phyloP scores from a whole-genome alignment of 2,888 invertebrate species.

The Fissipunctia ypsillon region DNA sequence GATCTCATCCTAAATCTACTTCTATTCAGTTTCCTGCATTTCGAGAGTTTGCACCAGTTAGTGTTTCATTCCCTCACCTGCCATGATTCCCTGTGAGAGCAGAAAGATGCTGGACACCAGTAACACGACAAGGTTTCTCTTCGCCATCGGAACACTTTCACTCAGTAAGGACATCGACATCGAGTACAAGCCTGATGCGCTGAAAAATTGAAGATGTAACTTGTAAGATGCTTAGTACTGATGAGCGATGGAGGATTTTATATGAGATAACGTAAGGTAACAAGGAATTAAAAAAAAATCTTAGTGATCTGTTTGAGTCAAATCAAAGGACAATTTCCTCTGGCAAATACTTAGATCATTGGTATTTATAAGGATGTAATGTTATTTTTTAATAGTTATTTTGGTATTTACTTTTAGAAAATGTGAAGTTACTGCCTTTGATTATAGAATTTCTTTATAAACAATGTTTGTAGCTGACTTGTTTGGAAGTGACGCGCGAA shows the following conservation, averaged over 20 bases:
- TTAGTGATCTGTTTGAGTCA: not conserved
- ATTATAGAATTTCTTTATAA: no score
- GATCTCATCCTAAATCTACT: not conserved
- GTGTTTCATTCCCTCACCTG: conserved; percentile 69
- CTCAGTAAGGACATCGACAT: conserved; percentile 78
- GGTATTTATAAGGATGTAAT: no score
- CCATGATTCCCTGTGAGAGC: conserved; percentile 78
- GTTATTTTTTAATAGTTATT: no score
- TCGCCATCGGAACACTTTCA: conserved; percentile 77
- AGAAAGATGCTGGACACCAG: conserved; percentile 78
- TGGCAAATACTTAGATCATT: no score
- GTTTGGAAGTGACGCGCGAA: no score
- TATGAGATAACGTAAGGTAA: no score
- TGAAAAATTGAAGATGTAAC: conserved; percentile 56
- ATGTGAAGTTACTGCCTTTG: no score
- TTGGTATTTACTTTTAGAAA: no score
- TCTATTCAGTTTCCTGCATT: not conserved
- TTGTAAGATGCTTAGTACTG: not conserved
- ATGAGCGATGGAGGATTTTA: not conserved
- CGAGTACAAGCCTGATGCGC: conserved; percentile 77
- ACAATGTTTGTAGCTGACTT: no score
- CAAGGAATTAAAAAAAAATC: not conserved
- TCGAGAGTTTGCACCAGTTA: not conserved
- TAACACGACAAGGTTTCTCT: conserved; percentile 76
- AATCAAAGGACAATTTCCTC: no score